These are phyloP conservation scores for Camponotus pennsylvanicus DNA, from an alignment of 1,140 invertebrate species.

Conservation along the genomic window DNA sequence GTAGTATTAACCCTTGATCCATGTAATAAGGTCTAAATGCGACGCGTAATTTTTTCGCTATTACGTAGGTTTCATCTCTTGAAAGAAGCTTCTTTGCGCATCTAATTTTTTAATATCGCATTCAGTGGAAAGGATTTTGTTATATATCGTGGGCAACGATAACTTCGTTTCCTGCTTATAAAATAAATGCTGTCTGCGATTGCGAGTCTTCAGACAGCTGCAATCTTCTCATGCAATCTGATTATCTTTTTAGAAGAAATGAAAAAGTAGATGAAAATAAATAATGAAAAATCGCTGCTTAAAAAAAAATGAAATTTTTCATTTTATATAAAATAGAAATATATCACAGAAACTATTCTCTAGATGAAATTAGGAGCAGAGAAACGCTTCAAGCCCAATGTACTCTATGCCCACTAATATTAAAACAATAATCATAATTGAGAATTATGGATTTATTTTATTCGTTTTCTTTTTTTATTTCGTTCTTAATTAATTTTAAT, in stretches of 20 bases:
- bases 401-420: not conserved
- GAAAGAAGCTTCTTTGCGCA: constrained; percentile 2
- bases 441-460: not conserved
- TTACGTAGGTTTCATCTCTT: not conserved
- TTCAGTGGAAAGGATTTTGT: not conserved
- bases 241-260: constrained; percentile 18
- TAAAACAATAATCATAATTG: not conserved
- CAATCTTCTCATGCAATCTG: not conserved
- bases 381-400: not conserved
- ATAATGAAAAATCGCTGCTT: not conserved
- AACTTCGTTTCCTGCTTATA: constrained; percentile 1
- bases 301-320: constrained; percentile 8
- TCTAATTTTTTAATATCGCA: constrained; percentile 36
- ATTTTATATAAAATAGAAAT: constrained; percentile 17
- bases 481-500: not conserved
- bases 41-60: not conserved
- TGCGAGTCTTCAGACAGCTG: too few species aligned
- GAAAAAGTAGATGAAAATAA: constrained; percentile 13
- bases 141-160: not conserved
- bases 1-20: not conserved
- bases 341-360: not conserved
- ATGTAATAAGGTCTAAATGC: constrained; percentile 1
- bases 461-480: not conserved
- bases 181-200: not conserved
- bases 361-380: not conserved